Evolutionary conservation across 53 echinoderm and acorn worm species (phyloP), one percentile per base, ranked within the genome.

Genomic region (Pentamera pediparva): DNA sequence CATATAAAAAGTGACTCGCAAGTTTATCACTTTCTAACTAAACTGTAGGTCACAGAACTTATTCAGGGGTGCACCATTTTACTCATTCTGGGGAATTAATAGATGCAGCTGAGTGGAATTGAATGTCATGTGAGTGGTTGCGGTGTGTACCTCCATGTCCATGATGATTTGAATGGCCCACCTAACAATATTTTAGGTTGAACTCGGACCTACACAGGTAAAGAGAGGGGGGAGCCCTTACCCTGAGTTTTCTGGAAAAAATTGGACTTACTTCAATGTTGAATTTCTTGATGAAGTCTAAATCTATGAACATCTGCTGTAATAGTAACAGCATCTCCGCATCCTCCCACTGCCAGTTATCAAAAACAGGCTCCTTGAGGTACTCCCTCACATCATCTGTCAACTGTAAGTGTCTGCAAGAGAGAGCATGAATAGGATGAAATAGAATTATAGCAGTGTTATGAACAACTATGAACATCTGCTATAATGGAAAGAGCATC

Each of bases 261-360:
- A n/a, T n/a, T 15, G 2, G 39, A 51, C 83, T 80, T 74, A 91
- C 96, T 88, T 96, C 91, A 39, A 96, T 96, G 74, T 96, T 91
- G 70, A 91, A 96, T 71, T 85, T 96, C 24, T 85, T 71, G 70
- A 86, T 85, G 78, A 96, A 96, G 69, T 91, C 91, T 30, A 96
- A 56, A 47, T 96, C 96, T 77, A 96, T 91, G 81, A 88, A 96
- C 96, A 96, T 96, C 74, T 96, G 96, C 69, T 96, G 96, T 22
- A 96, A 76, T 27, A 96, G 76, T 12, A 96, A 53, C 85, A 96
- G 75, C 96, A 96, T 96, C 53, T 96, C 96, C 1, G 96, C 96
- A 62, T 96, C 96, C 35, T 96, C 96, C 96, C 96, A 96, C 62
- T 96, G 96, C 96, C 96, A 96, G 59, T 96, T 96, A 76, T 96